Percentiles rank a stretch among this genome's conserved stretches.
phyloP scores from a whole-genome alignment of 2,888 invertebrate genomes.

The Branchellion lobata region DNA sequence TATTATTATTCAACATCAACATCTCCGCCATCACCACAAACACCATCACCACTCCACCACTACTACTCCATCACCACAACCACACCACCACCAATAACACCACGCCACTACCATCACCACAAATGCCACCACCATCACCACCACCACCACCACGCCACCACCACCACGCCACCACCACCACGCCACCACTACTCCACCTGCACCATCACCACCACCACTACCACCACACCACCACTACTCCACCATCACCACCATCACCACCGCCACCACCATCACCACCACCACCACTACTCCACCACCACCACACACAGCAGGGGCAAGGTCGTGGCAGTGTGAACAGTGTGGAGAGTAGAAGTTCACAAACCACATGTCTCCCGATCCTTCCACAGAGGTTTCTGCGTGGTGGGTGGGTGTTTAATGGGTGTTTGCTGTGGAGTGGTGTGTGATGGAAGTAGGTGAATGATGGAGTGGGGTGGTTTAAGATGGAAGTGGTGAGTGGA shows the following conservation, averaged over 20 bases:
- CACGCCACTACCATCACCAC: too few species aligned
- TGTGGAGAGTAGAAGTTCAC: conserved; percentile 84
- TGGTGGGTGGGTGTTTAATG: too few species aligned
- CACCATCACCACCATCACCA: conserved; percentile 2
- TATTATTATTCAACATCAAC: too few species aligned
- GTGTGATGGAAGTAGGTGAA: too few species aligned
- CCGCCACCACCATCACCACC: not conserved
- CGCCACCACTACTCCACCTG: not conserved
- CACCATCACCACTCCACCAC: not conserved
- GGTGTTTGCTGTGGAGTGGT: not conserved
- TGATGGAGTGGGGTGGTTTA: too few species aligned
- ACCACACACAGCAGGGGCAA: conserved; percentile 70
- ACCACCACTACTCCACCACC: not conserved
- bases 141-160: not conserved
- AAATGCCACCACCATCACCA: not conserved
- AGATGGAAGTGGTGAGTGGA: too few species aligned
- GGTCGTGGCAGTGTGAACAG: conserved; percentile 79
- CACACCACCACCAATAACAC: too few species aligned
- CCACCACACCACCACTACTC: not conserved
- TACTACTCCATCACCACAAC: not conserved
- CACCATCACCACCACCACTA: not conserved
- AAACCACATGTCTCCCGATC: conserved; percentile 74
- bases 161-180: not conserved
- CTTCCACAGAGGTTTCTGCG: conserved; percentile 65
- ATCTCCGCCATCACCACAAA: too few species aligned